Base-by-base conservation (phyloP, 2,797 vertebrate species). In the Brotula barbata region DNA sequence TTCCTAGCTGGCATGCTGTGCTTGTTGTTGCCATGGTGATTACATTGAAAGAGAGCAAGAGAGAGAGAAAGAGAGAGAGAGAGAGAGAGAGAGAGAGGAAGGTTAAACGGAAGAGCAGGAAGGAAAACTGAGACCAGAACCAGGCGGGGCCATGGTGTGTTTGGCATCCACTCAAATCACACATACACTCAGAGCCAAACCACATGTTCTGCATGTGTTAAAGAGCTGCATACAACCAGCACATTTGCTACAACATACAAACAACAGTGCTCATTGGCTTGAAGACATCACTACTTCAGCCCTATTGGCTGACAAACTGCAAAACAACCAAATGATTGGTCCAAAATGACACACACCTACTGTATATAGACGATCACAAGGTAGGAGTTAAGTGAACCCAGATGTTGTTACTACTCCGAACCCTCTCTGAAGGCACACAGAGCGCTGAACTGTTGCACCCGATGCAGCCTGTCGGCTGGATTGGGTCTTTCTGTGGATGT, bases 161-260 rank as follows among this genome's bases (percentile, higher is more conserved):
- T 84, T 77, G 59, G 67, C 65, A 57, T 10, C 28, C 16, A 11
- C 1, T 45, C n/a, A 50, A 23, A 20, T 40, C 9, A 25, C 60
- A 71, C 46, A 47, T 10, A 25, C 23, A 11, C 7, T 28, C 34
- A 19, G 48, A 58, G 72, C 74, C 78, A 82, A 75, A 75, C 65
- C 80, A 76, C 88, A 87, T 78, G 83, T 77, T 77, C 53, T 63
- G 40, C 82, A 85, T 88, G 84, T 88, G 86, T 69, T 65, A 3
- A 70, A 62, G 85, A 88, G 85, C 77, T 84, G 85, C 75, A 69
- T 57, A 76, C 59, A 65, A 62, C 44, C 56, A 44, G 46, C 37
- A 16, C 6, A 44, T 73, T 23, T 63, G 61, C 51, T 63, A 54
- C 61, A 62, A 71, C 72, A 72, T 64, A 72, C 58, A 80, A 71